Evolutionary conservation across 2,113 vertebrate species (phyloP).

Genomic region (Phylloscopus whistleri): DNA sequence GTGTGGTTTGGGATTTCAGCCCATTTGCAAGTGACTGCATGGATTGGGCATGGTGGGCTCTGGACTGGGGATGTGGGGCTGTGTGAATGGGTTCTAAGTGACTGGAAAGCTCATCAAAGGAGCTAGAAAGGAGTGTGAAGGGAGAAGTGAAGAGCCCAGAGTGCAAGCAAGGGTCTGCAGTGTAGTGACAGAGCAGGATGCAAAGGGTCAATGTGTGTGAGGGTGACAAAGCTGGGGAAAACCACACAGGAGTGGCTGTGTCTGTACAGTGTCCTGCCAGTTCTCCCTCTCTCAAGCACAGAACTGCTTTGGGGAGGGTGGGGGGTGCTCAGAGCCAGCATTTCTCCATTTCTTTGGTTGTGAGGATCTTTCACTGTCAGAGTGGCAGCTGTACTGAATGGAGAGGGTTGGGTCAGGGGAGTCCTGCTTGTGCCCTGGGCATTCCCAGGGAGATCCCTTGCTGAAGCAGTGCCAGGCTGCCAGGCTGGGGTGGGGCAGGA

Average conservation of each 20-base stretch:
- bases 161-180: not conserved
- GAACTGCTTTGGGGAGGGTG: not conserved
- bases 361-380: not conserved
- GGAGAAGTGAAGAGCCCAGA: not conserved
- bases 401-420: not conserved
- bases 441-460: not conserved
- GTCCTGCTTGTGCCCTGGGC: fast-evolving
- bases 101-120: not conserved
- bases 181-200: not conserved
- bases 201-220: not conserved
- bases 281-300: not conserved
- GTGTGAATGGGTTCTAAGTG: not conserved
- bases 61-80: not conserved
- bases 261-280: not conserved
- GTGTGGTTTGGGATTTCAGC: not conserved
- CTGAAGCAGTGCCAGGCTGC: not conserved
- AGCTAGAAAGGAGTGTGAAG: not conserved
- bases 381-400: not conserved
- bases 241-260: not conserved
- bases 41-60: not conserved
- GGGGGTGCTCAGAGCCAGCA: not conserved
- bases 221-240: not conserved
- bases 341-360: fast-evolving
- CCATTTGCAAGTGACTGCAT: not conserved
- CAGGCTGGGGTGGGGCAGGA: not conserved